These are phyloP conservation scores for Ophion obscuratus DNA, from an alignment of 2,888 invertebrate species.

Conservation along the genomic window DNA sequence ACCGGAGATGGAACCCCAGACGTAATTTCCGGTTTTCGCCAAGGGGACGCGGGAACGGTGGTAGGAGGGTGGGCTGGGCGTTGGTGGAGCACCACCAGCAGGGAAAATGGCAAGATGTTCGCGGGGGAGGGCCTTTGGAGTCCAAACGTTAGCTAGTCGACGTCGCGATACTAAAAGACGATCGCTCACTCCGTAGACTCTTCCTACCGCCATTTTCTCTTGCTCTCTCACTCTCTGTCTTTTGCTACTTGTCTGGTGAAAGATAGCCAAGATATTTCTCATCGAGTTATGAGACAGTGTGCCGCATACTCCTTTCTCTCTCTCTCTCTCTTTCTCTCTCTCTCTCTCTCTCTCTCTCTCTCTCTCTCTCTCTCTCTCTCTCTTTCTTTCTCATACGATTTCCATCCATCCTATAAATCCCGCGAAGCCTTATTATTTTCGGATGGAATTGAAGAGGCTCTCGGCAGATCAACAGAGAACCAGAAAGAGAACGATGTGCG, in stretches of 20 bases:
- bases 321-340: slow-evolving; percentile 21
- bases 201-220: slow-evolving; percentile 17
- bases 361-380: not conserved
- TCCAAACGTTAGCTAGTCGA: slow-evolving; percentile 76
- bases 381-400: slow-evolving; percentile 18
- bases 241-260: slow-evolving; percentile 63
- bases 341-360: not conserved
- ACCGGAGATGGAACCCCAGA: slow-evolving; percentile 84
- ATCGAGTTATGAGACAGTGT: slow-evolving; percentile 66
- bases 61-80: slow-evolving; percentile 8
- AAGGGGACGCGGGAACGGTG: slow-evolving; percentile 36
- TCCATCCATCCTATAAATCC: slow-evolving; percentile 43
- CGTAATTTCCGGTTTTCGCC: slow-evolving; percentile 82
- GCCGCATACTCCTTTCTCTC: slow-evolving; percentile 26
- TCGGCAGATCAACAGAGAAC: slow-evolving; percentile 26
- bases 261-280: slow-evolving; percentile 74
- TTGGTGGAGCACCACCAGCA: slow-evolving; percentile 5
- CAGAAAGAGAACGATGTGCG: not conserved
- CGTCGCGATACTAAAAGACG: slow-evolving; percentile 78
- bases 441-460: slow-evolving; percentile 33
- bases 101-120: slow-evolving; percentile 32
- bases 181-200: slow-evolving; percentile 75
- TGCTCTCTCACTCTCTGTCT: slow-evolving; percentile 21
- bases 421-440: slow-evolving; percentile 54
- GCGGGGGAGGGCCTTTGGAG: slow-evolving; percentile 69